These are phyloP conservation scores for Lottia gigantea DNA, from an alignment of 2,888 invertebrate genomes.

Conservation along the genomic window DNA sequence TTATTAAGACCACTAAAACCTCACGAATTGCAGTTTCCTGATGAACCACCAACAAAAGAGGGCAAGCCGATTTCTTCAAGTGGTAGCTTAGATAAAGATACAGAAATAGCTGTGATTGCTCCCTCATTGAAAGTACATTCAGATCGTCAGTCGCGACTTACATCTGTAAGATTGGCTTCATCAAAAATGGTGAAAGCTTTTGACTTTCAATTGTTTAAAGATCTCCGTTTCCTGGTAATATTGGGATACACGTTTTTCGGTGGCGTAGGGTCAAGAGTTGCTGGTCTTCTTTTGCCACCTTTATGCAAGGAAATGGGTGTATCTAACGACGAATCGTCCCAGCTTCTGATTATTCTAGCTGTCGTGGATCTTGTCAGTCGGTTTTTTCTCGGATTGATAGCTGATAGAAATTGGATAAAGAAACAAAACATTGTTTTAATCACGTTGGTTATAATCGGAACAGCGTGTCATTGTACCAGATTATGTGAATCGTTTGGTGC, in stretches of 20 bases:
- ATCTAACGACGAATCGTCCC: not conserved
- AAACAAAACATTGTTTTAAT: conserved; percentile 1
- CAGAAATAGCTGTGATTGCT: no score
- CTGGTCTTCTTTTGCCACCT: not conserved
- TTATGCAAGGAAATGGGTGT: not conserved
- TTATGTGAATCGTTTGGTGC: not conserved
- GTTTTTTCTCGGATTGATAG: not conserved
- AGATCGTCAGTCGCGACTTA: no score
- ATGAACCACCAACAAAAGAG: not conserved
- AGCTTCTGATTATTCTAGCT: not conserved
- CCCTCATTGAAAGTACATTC: no score
- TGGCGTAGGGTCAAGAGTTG: not conserved
- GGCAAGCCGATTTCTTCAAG: no score
- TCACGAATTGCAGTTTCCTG: not conserved
- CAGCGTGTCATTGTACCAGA: not conserved
- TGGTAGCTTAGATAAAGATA: no score
- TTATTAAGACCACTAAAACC: not conserved
- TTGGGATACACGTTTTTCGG: not conserved
- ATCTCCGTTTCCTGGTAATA: not conserved
- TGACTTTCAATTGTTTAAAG: not conserved
- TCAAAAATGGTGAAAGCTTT: not conserved
- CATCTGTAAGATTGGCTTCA: no score
- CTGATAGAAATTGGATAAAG: conserved; percentile 3
- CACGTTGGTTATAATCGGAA: not conserved
- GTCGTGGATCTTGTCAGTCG: not conserved